These are phyloP conservation scores for Marcusenius ussheri DNA, from an alignment of 2,113 vertebrate species.

Conservation along the genomic window DNA sequence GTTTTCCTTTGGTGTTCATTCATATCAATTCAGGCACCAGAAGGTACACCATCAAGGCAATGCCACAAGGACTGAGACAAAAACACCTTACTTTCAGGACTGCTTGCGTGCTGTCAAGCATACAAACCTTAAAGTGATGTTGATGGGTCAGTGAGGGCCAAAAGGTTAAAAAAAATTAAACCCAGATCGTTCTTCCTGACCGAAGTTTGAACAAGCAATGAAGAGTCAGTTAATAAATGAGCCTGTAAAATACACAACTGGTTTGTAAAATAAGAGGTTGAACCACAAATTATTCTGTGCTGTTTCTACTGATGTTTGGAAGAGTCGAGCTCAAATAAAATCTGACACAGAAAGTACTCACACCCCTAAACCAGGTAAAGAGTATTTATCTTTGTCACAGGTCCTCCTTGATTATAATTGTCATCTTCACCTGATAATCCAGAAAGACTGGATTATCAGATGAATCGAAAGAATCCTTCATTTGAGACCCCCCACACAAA, in stretches of 20 bases:
- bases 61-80: not conserved
- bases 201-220: not conserved
- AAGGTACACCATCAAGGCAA: not conserved
- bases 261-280: not conserved
- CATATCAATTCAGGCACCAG: not conserved
- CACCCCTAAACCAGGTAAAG: not conserved
- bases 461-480: not conserved
- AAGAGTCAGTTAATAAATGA: not conserved
- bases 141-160: not conserved
- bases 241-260: not conserved
- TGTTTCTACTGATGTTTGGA: not conserved
- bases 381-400: not conserved
- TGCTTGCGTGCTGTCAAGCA: not conserved
- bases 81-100: not conserved
- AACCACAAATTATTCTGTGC: not conserved
- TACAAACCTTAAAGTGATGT: not conserved
- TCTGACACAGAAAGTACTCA: not conserved
- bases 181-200: not conserved
- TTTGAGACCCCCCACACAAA: not conserved
- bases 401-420: not conserved
- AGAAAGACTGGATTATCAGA: not conserved
- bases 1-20: not conserved
- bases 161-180: not conserved
- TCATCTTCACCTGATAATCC: not conserved
- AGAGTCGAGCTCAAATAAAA: not conserved